Percentiles rank a stretch among this genome's conserved stretches.
Conservation (phyloP, 2,113 vertebrate genomes). For the Tragelaphus buxtoni region DNA sequence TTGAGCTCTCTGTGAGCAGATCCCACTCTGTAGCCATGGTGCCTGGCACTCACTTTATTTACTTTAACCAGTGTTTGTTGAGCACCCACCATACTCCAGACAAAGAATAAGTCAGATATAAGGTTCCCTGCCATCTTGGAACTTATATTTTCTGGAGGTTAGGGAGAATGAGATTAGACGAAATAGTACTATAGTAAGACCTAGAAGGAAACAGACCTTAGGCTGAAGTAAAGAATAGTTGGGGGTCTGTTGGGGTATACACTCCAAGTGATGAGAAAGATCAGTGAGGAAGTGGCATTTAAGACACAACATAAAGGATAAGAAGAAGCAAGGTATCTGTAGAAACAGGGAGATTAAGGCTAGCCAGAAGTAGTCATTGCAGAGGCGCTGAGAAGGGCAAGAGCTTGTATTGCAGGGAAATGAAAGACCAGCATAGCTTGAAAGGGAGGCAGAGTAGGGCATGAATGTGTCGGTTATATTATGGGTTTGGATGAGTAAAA, state of each 20-base stretch:
- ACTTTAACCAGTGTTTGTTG: not conserved
- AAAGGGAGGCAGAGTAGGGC: not conserved
- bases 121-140: not conserved
- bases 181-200: not conserved
- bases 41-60: not conserved
- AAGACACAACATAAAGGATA: not conserved
- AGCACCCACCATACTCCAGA: not conserved
- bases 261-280: not conserved
- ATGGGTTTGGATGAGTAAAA: not conserved
- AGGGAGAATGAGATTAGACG: not conserved
- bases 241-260: not conserved
- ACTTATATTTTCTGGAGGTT: constrained; percentile 7
- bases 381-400: not conserved
- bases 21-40: not conserved
- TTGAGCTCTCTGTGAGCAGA: not conserved
- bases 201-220: not conserved
- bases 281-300: constrained; percentile 8
- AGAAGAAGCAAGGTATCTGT: not conserved
- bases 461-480: too few relatives aligned
- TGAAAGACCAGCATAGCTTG: not conserved
- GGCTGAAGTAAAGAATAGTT: not conserved
- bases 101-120: not conserved
- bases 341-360: not conserved
- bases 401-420: constrained; percentile 16
- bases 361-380: not conserved